Evolutionary conservation across 2,888 invertebrate species (phyloP), one percentile per base, ranked within the genome.

Genomic region (Chrysolina haemoptera): DNA sequence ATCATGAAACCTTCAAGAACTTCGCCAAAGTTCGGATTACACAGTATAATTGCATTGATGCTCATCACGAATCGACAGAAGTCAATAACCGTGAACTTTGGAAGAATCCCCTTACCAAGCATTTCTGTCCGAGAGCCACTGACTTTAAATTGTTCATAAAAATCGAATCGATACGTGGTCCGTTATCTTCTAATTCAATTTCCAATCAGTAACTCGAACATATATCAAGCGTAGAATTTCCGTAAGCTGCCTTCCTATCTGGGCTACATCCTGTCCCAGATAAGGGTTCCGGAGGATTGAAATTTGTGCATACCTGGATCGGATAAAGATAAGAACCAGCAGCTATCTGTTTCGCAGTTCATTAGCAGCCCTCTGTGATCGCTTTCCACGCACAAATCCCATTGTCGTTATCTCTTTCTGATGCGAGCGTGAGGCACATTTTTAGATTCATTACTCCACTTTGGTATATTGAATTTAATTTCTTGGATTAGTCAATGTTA

Each of bases 341-440:
- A 78, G 84, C 84, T 85, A 85, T 86, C 86, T 81, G 83, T 82
- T 85, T 85, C 84, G 85, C 86, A 83, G 85, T 86, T 86, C 86
- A 86, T 86, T 86, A 86, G 84, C 83, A 81, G 80, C 83, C 82
- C 84, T 82, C 84, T 83, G 82, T 82, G 84, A 79, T 80, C 81
- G 83, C 80, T 81, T 81, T 81, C 80, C 82, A 81, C 81, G 82
- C 82, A 81, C 79, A 81, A 82, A 82, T 81, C 78, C 82, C 80
- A 50, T 50, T 50, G 50, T 50, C 50, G 18, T 50, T 41, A 62
- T 68, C 62, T 62, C 35, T 40, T 50, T 50, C 18, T 35, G 11
- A 8, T 2, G 35, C n/a, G 27, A 14, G n/a, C 35, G 59, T 8
- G n/a, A 59, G 12, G 14, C 12, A 27, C n/a, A 22, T n/a, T 46